Base-by-base conservation (phyloP, 2,797 vertebrate species). In the Parambassis ranga region DNA sequence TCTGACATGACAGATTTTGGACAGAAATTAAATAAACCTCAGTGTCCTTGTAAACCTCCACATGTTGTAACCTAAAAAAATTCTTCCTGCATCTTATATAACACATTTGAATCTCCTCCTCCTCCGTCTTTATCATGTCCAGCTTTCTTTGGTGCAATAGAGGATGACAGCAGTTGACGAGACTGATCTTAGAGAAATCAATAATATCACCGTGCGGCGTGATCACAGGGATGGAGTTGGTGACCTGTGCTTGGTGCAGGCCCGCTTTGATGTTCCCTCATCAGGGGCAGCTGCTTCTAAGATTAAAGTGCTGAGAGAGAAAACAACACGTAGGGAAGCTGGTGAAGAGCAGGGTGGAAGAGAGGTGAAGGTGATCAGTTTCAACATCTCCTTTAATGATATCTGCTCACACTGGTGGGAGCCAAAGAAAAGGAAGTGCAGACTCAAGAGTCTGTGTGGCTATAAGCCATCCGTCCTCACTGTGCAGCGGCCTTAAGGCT, bases 191-290 rank as follows among this genome's bases (percentile, higher is more conserved):
- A 28, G 63, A 65, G 62, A 69, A 82, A 87, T 90, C 86, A 69
- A 88, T 88, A 71, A 81, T 79, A 81, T 83, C 63, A 66, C 35
- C 10, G 28, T 39, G 77, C 44, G 30, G 61, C 20, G 15, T 57
- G 82, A 81, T 77, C 79, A 77, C 32, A n/a, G 61, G 85, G 67
- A 80, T 56, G 75, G 58, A 75, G 85, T 50, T 38, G 73, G 78
- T 87, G 87, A 86, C 85, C 84, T 72, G 79, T 49, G 65, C 75
- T 75, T 11, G 19, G 61, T 16, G 75, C 50, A 7, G 50, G 46
- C 59, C 65, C 9, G 64, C 85, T 89, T 90, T 91, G 79, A 89
- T 89, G 78, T 59, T 58, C 59, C 59, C 73, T 85, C 86, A 84
- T 88, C 82, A 79, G 55, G 63, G 75, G 56, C 70, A 63, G 73